Percentiles rank a stretch among this genome's conserved stretches.
Conservation (phyloP, 2,113 vertebrate genomes). For the Calonectris borealis region DNA sequence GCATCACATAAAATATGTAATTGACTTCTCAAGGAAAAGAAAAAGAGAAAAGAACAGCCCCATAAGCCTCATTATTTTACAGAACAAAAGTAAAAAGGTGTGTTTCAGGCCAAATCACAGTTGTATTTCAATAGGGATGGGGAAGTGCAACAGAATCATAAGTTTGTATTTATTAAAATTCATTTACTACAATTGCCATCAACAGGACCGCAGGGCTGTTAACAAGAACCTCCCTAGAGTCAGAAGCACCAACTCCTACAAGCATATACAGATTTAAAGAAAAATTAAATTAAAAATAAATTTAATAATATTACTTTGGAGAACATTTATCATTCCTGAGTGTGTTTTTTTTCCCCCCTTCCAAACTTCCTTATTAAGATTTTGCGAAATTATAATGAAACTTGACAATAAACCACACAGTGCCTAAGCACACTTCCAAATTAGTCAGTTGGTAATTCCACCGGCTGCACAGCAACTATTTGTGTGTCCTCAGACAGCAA, state of each 20-base stretch:
- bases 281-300: conserved; percentile 55
- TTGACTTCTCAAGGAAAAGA: conserved; percentile 19
- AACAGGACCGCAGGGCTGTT: conserved; percentile 5
- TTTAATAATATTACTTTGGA: conserved; percentile 33
- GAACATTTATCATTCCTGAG: conserved; percentile 1
- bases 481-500: neutral
- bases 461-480: neutral
- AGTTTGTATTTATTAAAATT: conserved; percentile 41
- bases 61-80: neutral
- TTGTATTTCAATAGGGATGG: neutral
- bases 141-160: neutral
- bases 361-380: conserved; percentile 52
- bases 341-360: neutral
- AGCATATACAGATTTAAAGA: conserved; percentile 4
- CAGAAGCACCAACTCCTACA: conserved; percentile 15
- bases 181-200: conserved; percentile 35
- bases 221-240: conserved; percentile 32
- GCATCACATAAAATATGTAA: conserved; percentile 9
- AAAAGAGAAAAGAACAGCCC: neutral
- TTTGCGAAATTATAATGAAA: conserved; percentile 26
- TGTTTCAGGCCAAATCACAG: conserved; percentile 5
- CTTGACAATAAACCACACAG: conserved; percentile 48
- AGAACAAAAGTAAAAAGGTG: neutral
- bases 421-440: neutral
- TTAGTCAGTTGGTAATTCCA: neutral